Evolutionary conservation across 2,797 vertebrate species (phyloP).

Genomic region (Phoxinus dragarum): DNA sequence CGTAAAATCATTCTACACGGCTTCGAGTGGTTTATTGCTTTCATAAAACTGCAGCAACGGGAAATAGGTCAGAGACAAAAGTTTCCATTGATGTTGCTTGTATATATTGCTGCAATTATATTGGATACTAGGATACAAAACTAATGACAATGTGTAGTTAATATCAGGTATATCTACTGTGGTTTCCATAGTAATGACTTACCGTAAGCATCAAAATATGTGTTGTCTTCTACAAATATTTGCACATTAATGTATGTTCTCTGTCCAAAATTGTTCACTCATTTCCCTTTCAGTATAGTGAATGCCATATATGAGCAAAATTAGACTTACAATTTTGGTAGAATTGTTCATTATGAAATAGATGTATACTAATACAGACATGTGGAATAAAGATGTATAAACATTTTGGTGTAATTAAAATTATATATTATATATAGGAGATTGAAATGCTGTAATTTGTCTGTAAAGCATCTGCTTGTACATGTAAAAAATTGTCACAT

Average conservation of each 20-base stretch:
- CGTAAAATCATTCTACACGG: not conserved
- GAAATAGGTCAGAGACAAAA: not conserved
- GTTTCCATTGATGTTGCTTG: not conserved
- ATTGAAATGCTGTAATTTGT: too few species aligned
- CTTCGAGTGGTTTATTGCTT: slow-evolving; percentile 7
- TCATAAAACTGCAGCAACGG: not conserved
- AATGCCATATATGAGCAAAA: too few species aligned
- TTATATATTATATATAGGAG: too few species aligned
- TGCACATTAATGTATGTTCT: too few species aligned
- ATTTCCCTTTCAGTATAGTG: too few species aligned
- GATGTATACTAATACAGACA: not conserved
- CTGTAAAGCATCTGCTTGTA: not conserved
- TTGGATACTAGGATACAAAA: not conserved
- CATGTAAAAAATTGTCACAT: not conserved
- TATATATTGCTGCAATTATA: slow-evolving; percentile 2
- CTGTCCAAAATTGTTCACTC: too few species aligned
- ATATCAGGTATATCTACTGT: not conserved
- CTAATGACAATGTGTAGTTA: not conserved
- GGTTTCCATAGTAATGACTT: not conserved
- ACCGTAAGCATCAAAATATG: not conserved
- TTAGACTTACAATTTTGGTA: not conserved
- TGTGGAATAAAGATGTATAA: too few species aligned
- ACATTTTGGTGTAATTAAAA: too few species aligned
- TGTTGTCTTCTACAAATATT: not conserved
- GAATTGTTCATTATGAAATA: not conserved